phyloP scores from a whole-genome alignment of 2,888 invertebrate species.

The Epistrophe grossulariae region DNA sequence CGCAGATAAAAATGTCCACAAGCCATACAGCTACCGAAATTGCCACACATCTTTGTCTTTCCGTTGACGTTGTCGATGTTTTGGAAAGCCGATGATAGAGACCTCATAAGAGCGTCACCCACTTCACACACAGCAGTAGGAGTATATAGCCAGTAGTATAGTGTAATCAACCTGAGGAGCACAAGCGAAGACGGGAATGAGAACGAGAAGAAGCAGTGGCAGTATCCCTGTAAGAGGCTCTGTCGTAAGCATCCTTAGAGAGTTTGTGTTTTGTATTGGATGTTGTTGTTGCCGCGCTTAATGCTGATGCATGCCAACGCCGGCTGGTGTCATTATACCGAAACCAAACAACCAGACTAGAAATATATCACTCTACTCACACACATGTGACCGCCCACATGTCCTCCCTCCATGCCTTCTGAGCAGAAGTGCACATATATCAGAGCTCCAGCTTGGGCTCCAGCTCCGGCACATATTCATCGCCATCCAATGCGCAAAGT shows the following conservation, averaged over 20 bases:
- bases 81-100: slow-evolving; percentile 69
- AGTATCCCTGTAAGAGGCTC: slow-evolving; percentile 63
- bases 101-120: slow-evolving; percentile 70
- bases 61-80: slow-evolving; percentile 69
- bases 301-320: slow-evolving; percentile 71
- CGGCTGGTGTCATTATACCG: slow-evolving; percentile 69
- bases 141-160: slow-evolving; percentile 1
- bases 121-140: slow-evolving; percentile 54
- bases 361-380: slow-evolving; percentile 47
- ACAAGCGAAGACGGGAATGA: background rate
- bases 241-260: slow-evolving; percentile 60
- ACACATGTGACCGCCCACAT: slow-evolving; percentile 40
- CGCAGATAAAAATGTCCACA: slow-evolving; percentile 71
- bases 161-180: slow-evolving; percentile 32
- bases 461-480: slow-evolving; percentile 36
- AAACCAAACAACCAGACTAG: slow-evolving; percentile 65
- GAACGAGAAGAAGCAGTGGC: slow-evolving; percentile 20
- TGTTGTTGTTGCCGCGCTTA: slow-evolving; percentile 55
- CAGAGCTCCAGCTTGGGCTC: background rate
- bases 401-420: background rate
- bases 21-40: slow-evolving; percentile 54
- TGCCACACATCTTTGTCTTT: slow-evolving; percentile 62
- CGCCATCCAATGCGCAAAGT: slow-evolving; percentile 61
- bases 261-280: slow-evolving; percentile 58
- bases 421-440: slow-evolving; percentile 49